Conservation (phyloP, 2,113 vertebrate species). For the Nothocercus julius region DNA sequence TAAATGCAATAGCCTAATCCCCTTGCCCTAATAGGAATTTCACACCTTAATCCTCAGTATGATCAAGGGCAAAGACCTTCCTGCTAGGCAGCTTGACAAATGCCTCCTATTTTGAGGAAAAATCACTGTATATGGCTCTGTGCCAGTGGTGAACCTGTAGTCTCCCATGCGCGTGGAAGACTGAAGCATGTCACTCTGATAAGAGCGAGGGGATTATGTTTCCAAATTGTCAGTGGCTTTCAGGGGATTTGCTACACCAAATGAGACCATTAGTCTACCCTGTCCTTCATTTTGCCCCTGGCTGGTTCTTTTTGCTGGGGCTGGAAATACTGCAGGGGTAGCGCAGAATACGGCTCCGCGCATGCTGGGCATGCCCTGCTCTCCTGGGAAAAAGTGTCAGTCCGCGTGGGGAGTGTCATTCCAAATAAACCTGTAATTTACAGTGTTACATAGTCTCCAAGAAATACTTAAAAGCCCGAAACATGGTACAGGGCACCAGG, state of each 20-base stretch:
- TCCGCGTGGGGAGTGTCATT: background rate
- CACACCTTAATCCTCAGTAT: slow-evolving; percentile 30
- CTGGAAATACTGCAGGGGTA: background rate
- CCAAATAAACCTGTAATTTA: background rate
- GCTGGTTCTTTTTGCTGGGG: background rate
- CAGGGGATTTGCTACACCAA: slow-evolving; percentile 39
- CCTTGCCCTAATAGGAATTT: slow-evolving; percentile 51
- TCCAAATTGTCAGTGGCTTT: slow-evolving; percentile 42
- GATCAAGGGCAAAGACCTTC: background rate
- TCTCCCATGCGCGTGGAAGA: background rate
- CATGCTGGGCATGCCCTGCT: background rate
- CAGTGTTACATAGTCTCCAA: background rate
- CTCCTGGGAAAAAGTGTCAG: background rate
- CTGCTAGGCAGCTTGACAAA: background rate
- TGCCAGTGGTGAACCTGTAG: background rate
- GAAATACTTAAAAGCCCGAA: background rate
- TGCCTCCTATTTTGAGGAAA: background rate
- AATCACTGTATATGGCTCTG: background rate
- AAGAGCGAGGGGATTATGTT: slow-evolving; percentile 15
- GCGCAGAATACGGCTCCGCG: fast-evolving
- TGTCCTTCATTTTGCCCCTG: background rate
- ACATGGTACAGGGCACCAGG: no score
- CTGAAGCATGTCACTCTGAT: background rate
- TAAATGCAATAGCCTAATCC: slow-evolving; percentile 51
- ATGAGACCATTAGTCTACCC: background rate